Evolutionary conservation across 2,113 vertebrate genomes (phyloP).

Genomic region (Dicaeum eximium): DNA sequence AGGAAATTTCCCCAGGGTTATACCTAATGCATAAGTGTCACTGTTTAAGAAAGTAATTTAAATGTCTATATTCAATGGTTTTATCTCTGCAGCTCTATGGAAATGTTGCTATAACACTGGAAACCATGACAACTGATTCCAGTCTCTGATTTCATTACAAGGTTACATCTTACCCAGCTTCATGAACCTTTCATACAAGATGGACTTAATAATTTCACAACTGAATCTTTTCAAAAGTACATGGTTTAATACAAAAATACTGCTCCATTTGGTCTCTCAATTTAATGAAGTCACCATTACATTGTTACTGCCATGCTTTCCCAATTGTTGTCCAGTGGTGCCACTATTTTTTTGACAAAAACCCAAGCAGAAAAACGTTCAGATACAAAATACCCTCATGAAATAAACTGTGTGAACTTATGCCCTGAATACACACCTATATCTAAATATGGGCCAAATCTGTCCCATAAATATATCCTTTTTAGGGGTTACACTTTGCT

Average conservation of each 20-base stretch:
- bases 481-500: background rate
- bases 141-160: conserved; percentile 4
- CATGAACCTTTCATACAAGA: background rate
- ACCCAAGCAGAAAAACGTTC: background rate
- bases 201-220: background rate
- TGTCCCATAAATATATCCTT: background rate
- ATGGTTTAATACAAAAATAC: background rate
- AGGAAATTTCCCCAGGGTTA: background rate
- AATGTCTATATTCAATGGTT: background rate
- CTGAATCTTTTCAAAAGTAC: background rate
- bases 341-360: background rate
- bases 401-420: background rate
- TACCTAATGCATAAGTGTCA: background rate
- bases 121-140: conserved; percentile 46
- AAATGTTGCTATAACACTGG: conserved; percentile 5
- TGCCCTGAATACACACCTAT: background rate
- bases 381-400: background rate
- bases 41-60: background rate
- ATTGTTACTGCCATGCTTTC: background rate
- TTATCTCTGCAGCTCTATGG: background rate
- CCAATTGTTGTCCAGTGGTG: background rate
- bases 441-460: background rate
- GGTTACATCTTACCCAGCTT: background rate
- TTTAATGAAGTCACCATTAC: background rate
- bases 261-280: background rate